Evolutionary conservation across 2,797 vertebrate species (phyloP).

Genomic region (Pangasius djambal): DNA sequence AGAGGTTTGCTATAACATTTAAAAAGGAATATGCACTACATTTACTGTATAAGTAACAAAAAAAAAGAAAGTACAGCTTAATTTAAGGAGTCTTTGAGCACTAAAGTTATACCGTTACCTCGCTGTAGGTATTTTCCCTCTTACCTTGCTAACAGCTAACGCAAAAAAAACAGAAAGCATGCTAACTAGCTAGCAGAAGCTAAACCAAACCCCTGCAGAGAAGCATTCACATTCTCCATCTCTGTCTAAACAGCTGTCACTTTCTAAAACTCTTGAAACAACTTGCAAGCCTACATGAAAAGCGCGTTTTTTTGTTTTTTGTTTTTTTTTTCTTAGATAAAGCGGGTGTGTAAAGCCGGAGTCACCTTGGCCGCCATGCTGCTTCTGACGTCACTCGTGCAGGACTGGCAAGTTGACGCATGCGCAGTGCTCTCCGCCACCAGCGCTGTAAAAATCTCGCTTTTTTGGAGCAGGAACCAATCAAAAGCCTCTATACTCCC

Average conservation of each 20-base stretch:
- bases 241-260: not conserved
- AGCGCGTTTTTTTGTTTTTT: slow-evolving; percentile 13
- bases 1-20: too few relatives aligned
- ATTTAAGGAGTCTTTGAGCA: not conserved
- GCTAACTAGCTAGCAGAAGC: slow-evolving; percentile 26
- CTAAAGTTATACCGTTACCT: too few relatives aligned
- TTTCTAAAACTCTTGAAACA: not conserved
- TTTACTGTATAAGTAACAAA: not conserved
- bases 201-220: not conserved
- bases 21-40: not conserved
- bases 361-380: slow-evolving; percentile 99
- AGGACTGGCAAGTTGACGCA: slow-evolving; percentile 35
- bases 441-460: not conserved
- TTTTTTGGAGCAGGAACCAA: not conserved
- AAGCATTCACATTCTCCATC: not conserved
- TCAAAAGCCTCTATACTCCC: not conserved
- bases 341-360: slow-evolving; percentile 83
- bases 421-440: slow-evolving; percentile 36
- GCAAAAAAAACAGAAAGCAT: not conserved
- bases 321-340: slow-evolving; percentile 56
- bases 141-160: not conserved
- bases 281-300: slow-evolving; percentile 37
- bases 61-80: too few relatives aligned
- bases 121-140: too few relatives aligned
- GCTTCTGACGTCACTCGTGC: slow-evolving; percentile 79